Percentiles rank a stretch among this genome's conserved stretches.
These are phyloP conservation scores for Venturia canescens DNA, from an alignment of 1,140 invertebrate genomes.

Conservation along the genomic window DNA sequence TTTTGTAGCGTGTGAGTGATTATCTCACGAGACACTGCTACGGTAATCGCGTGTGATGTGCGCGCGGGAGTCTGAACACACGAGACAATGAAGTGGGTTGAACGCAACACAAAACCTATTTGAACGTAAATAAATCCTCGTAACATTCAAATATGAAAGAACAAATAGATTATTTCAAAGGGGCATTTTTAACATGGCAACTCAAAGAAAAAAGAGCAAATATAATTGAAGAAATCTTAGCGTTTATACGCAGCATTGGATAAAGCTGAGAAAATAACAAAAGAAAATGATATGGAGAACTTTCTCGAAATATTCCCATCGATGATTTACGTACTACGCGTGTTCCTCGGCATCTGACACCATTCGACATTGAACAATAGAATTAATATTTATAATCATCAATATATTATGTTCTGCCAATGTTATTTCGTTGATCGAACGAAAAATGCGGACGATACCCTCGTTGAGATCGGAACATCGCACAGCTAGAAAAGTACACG, in stretches of 20 bases:
- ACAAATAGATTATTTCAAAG: neutral
- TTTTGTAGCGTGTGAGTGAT: too few relatives aligned
- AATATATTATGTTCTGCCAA: neutral
- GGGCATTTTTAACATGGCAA: constrained; percentile 3
- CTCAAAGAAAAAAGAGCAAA: neutral
- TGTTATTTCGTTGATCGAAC: neutral
- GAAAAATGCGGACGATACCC: neutral
- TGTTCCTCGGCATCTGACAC: neutral
- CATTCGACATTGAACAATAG: neutral
- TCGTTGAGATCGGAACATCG: neutral
- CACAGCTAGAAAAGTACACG: neutral
- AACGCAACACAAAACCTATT: too few relatives aligned
- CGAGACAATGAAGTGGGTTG: too few relatives aligned
- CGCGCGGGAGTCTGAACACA: too few relatives aligned
- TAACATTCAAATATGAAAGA: neutral
- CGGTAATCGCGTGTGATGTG: too few relatives aligned
- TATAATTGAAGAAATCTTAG: neutral
- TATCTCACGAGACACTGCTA: too few relatives aligned
- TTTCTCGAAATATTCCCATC: too few relatives aligned
- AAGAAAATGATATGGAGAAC: too few relatives aligned
- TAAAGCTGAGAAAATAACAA: too few relatives aligned
- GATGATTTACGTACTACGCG: neutral
- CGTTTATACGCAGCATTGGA: neutral
- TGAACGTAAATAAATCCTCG: neutral
- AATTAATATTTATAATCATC: neutral